Conservation (phyloP, 2,888 invertebrate species). For the Strigamia crassipes region DNA sequence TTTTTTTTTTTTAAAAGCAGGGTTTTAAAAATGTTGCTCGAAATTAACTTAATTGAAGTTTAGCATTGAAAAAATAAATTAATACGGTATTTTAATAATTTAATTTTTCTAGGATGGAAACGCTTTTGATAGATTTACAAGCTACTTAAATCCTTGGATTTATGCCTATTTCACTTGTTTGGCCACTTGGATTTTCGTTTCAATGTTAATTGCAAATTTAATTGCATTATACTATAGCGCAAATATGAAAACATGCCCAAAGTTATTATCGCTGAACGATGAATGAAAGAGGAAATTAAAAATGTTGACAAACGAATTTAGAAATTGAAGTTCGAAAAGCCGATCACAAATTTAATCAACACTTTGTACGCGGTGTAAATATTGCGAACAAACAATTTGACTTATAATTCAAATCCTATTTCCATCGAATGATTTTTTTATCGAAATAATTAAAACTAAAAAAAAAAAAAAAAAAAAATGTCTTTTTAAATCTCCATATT, state of each 20-base stretch:
- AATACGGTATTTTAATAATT: background rate
- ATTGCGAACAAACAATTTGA: background rate
- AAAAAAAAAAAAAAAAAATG: no score
- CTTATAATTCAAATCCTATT: no score
- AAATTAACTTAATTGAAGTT: slow-evolving; percentile 8
- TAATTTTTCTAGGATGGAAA: background rate
- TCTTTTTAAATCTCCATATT: no score
- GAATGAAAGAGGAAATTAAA: background rate
- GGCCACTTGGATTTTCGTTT: slow-evolving; percentile 35
- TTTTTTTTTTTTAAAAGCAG: background rate
- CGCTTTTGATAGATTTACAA: background rate
- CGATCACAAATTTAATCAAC: background rate
- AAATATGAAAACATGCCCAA: slow-evolving; percentile 24
- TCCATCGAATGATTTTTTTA: no score
- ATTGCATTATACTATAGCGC: background rate
- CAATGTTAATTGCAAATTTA: slow-evolving; percentile 28
- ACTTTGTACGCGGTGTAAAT: background rate
- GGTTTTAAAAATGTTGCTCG: background rate
- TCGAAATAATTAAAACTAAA: no score
- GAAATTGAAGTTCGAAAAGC: background rate
- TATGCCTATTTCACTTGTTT: slow-evolving; percentile 1
- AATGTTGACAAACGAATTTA: background rate
- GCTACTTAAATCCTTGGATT: background rate
- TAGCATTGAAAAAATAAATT: background rate
- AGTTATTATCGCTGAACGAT: background rate